Base-by-base conservation (phyloP, 2,888 invertebrate species). In the Drosophila fulvimacula region DNA sequence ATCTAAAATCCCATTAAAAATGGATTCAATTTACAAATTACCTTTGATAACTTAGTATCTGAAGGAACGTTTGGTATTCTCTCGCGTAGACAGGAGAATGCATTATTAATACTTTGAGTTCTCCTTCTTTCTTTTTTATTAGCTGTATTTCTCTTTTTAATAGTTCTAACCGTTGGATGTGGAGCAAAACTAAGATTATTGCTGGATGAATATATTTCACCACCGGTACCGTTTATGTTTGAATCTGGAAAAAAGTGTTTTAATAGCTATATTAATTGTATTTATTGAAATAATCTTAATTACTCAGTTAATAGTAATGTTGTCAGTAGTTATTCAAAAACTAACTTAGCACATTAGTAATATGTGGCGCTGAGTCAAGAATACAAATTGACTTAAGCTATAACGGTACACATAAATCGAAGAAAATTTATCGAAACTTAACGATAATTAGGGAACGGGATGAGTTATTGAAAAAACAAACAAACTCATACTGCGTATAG, bases 51-150 rank as follows among this genome's bases (percentile, higher is more conserved):
- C 93, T 98, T 99, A 0, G 98, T 99, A 90, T 99, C 98, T 0
- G 97, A 96, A 0, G 98, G 98, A 1, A 99, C 98, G 90, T 98
- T 98, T 0, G 99, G 99, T 84, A 99, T 99, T 92, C 98, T 97
- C 75, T 98, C 98, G 15, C 98, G 93, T 0, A 99, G 93, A 88
- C 97, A 97, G 0, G 97, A 96, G 91, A 98, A 99, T 0, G 98
- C 98, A 56, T 97, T 97, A 93, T 99, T 99, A 75, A 99, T 99
- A 81, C 97, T 97, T 91, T 97, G 96, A 0, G 98, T 99, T 57
- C 98, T 93, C 76, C 98, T 93, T 11, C 98, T 92, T 91, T 99
- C 98, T 91, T 99, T 99, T 93, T 98, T 98, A 92, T 98, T 98
- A 19, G 98, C 98, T 1, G 98, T 98, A 73, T 96, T 96, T 63